Conservation (phyloP, 2,113 vertebrate genomes). For the Gobio gobio region DNA sequence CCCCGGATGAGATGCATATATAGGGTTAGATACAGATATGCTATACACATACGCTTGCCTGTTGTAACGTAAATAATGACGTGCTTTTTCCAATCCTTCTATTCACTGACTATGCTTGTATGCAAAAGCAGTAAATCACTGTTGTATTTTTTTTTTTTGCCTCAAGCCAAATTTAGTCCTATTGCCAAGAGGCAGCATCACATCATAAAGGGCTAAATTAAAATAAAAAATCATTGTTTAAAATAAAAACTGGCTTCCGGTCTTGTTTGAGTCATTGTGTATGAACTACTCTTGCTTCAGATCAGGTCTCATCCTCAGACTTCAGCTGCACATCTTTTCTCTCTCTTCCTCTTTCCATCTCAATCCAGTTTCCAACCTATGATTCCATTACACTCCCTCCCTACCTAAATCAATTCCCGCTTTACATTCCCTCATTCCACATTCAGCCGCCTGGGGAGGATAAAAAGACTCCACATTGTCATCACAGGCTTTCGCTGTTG, state of each 20-base stretch:
- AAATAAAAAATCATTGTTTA: neutral
- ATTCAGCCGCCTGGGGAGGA: neutral
- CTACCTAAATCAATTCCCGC: neutral
- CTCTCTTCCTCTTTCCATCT: neutral
- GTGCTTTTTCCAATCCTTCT: neutral
- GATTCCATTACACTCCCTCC: constrained; percentile 8
- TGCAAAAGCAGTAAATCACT: neutral
- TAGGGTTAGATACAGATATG: no score
- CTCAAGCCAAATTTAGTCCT: neutral
- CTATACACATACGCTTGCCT: no score
- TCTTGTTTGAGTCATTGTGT: neutral
- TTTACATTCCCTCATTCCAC: neutral
- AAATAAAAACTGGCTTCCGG: neutral
- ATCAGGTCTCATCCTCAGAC: neutral
- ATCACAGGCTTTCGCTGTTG: neutral
- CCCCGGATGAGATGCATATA: no score
- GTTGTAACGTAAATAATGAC: no score
- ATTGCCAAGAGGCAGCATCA: neutral
- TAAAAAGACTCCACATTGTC: constrained; percentile 11
- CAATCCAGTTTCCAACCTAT: neutral
- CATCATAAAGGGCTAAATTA: neutral
- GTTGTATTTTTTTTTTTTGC: neutral
- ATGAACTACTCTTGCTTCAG: neutral
- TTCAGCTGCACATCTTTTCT: neutral
- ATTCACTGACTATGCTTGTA: neutral